phyloP scores from a whole-genome alignment of 2,113 vertebrate genomes.

The Egretta garzetta region DNA sequence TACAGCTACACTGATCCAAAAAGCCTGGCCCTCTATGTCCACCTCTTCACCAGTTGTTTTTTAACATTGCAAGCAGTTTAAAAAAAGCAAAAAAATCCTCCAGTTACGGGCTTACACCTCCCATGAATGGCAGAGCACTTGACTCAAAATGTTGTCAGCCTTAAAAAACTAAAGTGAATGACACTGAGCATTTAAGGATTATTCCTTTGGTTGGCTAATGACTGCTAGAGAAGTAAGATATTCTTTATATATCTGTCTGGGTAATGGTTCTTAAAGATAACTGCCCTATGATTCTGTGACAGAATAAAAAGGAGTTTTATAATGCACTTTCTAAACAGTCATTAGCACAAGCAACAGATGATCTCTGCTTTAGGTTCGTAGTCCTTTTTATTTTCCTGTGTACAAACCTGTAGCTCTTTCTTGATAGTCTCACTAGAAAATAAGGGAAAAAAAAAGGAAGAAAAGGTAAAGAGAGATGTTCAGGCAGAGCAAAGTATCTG shows the following conservation, averaged over 20 bases:
- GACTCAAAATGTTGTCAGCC: background rate
- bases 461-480: background rate
- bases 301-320: background rate
- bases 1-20: background rate
- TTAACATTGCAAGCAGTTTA: background rate
- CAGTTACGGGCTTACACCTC: background rate
- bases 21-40: background rate
- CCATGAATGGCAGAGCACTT: background rate
- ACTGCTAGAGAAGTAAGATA: background rate
- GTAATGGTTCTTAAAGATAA: conserved; percentile 15
- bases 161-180: background rate
- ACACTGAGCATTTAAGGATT: background rate
- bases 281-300: background rate
- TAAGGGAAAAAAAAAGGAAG: background rate
- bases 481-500: background rate
- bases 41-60: background rate
- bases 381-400: background rate
- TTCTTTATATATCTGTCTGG: background rate
- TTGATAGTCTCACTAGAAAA: background rate
- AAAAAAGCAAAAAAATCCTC: background rate
- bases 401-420: background rate
- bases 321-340: background rate
- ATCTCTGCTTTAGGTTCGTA: background rate
- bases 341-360: background rate
- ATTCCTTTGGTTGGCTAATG: background rate